Evolutionary conservation across 1,140 invertebrate genomes (phyloP).

Genomic region (Bombus polaris): DNA sequence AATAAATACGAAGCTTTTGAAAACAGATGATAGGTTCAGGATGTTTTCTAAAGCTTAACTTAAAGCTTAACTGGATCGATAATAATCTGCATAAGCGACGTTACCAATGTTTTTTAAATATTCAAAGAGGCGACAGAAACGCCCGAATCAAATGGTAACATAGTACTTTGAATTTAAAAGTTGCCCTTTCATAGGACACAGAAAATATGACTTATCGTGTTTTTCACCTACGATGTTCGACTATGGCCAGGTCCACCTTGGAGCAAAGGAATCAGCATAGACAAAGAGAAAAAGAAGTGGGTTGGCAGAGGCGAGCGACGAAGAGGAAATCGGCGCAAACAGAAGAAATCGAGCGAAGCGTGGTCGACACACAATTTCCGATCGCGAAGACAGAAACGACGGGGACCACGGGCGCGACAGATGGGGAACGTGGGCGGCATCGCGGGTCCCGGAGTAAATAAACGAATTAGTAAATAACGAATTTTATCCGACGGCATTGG

Average conservation of each 20-base stretch:
- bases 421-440: constrained; percentile 41
- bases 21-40: too few species aligned
- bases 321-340: background rate
- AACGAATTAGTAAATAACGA: constrained; percentile 65
- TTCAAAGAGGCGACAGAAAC: too few species aligned
- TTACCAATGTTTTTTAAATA: too few species aligned
- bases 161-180: background rate
- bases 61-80: too few species aligned
- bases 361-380: constrained; percentile 10
- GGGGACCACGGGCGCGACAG: too few species aligned
- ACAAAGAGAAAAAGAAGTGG: background rate
- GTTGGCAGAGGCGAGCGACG: background rate
- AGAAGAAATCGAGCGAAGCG: background rate
- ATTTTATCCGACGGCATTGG: constrained; percentile 60
- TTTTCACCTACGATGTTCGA: background rate
- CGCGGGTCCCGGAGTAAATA: constrained; percentile 46
- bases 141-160: too few species aligned
- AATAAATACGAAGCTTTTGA: too few species aligned
- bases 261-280: background rate
- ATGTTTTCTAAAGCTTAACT: too few species aligned
- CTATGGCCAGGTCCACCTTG: background rate
- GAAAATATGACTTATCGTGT: background rate
- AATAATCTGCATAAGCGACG: too few species aligned
- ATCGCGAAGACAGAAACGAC: constrained; percentile 34
- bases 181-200: accelerated